These are phyloP conservation scores for Dysdera silvatica DNA, from an alignment of 1,140 invertebrate genomes.

Conservation along the genomic window DNA sequence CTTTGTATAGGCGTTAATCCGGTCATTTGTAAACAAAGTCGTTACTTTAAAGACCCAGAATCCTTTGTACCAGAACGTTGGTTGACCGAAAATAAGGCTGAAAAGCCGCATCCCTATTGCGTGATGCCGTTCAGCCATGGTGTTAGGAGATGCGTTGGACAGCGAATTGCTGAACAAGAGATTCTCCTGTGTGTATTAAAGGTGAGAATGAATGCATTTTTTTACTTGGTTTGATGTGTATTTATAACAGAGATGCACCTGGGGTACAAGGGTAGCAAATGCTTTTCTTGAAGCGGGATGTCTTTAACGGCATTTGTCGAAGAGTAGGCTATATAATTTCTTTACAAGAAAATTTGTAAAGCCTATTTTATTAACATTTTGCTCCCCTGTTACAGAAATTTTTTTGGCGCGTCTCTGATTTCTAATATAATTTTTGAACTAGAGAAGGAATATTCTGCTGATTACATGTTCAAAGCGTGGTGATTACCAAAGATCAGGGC, in stretches of 20 bases:
- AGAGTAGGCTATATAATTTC: not conserved
- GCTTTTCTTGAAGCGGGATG: not conserved
- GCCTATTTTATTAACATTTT: no score
- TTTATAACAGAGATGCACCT: no score
- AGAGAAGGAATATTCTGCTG: no score
- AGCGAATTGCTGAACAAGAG: slow-evolving; percentile 80
- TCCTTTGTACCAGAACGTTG: slow-evolving; percentile 46
- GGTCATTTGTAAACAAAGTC: slow-evolving; percentile 64
- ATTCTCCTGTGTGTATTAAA: slow-evolving; percentile 66
- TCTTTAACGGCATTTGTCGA: not conserved
- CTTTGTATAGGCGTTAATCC: slow-evolving; percentile 76
- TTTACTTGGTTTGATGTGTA: no score
- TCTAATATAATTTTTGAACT: no score
- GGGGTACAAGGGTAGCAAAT: not conserved
- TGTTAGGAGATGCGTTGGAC: slow-evolving; percentile 73
- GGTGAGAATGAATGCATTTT: no score
- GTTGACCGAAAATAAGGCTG: not conserved
- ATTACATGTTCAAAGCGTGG: no score
- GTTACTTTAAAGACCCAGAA: slow-evolving; percentile 64
- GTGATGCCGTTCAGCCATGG: slow-evolving; percentile 84
- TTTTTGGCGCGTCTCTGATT: no score
- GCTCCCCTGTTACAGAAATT: no score
- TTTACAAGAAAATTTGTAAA: not conserved
- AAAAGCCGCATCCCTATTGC: slow-evolving; percentile 59
- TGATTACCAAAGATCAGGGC: no score